phyloP scores from a whole-genome alignment of 2,113 vertebrate genomes.

The Coreoperca whiteheadi region DNA sequence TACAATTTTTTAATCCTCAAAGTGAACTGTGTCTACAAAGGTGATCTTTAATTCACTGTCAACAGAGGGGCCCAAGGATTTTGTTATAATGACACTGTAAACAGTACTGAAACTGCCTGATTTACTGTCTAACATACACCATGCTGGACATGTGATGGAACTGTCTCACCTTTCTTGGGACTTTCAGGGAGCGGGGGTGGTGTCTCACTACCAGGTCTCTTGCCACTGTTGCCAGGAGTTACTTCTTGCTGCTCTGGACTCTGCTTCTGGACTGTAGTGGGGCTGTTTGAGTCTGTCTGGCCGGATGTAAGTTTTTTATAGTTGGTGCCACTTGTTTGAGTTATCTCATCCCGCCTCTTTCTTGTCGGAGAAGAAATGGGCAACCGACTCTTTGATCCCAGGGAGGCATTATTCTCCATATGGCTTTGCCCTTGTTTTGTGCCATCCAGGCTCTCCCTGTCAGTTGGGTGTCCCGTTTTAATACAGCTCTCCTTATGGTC shows the following conservation, averaged over 20 bases:
- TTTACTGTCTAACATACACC: background rate
- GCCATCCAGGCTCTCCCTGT: conserved; percentile 34
- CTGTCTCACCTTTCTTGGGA: conserved; percentile 72
- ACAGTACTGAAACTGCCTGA: background rate
- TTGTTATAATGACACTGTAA: background rate
- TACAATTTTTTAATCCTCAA: background rate
- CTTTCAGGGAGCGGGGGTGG: conserved; percentile 19
- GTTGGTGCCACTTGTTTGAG: conserved; percentile 29
- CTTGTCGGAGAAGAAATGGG: conserved; percentile 64
- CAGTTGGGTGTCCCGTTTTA: conserved; percentile 2
- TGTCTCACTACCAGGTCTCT: conserved; percentile 41
- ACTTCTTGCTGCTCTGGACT: conserved; percentile 54
- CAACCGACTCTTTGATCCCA: conserved; percentile 65
- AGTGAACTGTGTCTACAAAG: background rate
- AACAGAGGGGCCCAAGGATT: background rate
- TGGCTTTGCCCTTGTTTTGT: conserved; percentile 46
- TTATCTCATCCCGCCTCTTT: conserved; percentile 51
- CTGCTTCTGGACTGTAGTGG: conserved; percentile 24
- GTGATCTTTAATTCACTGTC: background rate
- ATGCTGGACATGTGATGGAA: background rate
- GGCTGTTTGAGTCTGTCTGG: conserved; percentile 50
- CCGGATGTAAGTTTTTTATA: conserved; percentile 36
- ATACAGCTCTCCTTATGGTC: conserved; percentile 27
- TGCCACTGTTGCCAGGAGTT: background rate
- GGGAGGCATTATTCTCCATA: conserved; percentile 48